Evolutionary conservation across 2,113 vertebrate species (phyloP), one percentile per base, ranked within the genome.

Genomic region (Callopanchax toddi): DNA sequence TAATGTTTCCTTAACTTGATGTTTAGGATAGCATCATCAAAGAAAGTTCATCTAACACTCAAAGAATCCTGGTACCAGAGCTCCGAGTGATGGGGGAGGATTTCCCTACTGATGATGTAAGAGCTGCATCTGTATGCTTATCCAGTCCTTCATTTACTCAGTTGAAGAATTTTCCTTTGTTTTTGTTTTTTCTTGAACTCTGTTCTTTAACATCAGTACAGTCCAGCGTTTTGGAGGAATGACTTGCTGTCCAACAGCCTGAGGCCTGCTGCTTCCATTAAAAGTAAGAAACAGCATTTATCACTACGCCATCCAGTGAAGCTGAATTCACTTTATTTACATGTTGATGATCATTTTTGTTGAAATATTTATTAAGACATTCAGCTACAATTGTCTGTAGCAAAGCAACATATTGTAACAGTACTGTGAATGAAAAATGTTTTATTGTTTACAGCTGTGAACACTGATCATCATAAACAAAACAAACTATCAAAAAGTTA

Each of bases 221-320:
- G 89, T 83, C 91, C 93, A 10, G 86, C 90, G 21, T 82, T 92
- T 57, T 88, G 91, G 81, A 91, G 92, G 70, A 91, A 87, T 6
- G 90, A 83, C 66, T 90, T 91, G 48, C 85, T 90, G 32, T 89
- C 84, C 55, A 84, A 82, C 67, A 94, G 91, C 77, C 84, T 93
- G 68, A 91, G 93, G 17, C 94, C 94, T 4, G 92, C 91, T 0
- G 73, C 91, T 17, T 90, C 89, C 0, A 55, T 93, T 69, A 94
- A 91, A 85, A 93, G 95, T 96, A 93, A 92, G 93, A 84, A 9
- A 51, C 37, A 45, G 22, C 17, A 15, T 4, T 42, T 44, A 18
- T 11, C 11, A 37, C 12, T 11, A 37, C 10, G 34, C 10, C 2
- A 8, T 11, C 36, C 36, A 11, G 3, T 12, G 12, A 37, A 32